Percentiles rank a stretch among this genome's conserved stretches.
Conservation (phyloP, 2,113 vertebrate species). For the Planiliza haematocheilus region DNA sequence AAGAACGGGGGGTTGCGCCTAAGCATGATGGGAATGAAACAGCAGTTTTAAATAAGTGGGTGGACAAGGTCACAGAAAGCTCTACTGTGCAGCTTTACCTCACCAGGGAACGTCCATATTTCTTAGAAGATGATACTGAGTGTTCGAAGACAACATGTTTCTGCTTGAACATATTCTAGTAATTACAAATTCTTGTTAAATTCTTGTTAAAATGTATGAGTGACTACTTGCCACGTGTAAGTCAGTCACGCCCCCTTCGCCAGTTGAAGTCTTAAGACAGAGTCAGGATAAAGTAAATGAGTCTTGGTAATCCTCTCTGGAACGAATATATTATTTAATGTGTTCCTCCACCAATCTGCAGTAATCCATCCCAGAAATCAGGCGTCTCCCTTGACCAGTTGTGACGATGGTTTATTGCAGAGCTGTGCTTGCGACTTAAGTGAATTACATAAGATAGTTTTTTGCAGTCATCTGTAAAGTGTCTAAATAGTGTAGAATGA, state of each 20-base stretch:
- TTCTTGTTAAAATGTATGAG: background rate
- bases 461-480: background rate
- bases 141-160: conserved; percentile 13
- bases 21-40: conserved; percentile 41
- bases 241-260: conserved; percentile 34
- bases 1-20: background rate
- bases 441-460: conserved; percentile 41
- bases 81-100: conserved; percentile 5
- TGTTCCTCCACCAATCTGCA: conserved; percentile 55
- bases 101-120: conserved; percentile 11
- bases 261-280: conserved; percentile 53
- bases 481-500: background rate
- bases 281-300: conserved; percentile 68
- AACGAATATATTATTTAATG: conserved; percentile 62
- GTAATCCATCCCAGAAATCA: conserved; percentile 66
- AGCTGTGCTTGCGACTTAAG: conserved; percentile 29
- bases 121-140: background rate
- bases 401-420: conserved; percentile 22
- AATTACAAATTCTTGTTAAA: no score
- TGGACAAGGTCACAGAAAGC: conserved; percentile 23
- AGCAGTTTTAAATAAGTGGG: conserved; percentile 18
- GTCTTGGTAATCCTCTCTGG: conserved; percentile 69
- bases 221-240: conserved; percentile 34
- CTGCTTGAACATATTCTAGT: background rate
- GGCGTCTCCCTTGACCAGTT: conserved; percentile 38